A percentile compares a stretch with the other conserved stretches of the same genome.
These are phyloP conservation scores for Hermaeophaga mercurialis DNA, from an alignment of 2,888 invertebrate species.

Conservation along the genomic window DNA sequence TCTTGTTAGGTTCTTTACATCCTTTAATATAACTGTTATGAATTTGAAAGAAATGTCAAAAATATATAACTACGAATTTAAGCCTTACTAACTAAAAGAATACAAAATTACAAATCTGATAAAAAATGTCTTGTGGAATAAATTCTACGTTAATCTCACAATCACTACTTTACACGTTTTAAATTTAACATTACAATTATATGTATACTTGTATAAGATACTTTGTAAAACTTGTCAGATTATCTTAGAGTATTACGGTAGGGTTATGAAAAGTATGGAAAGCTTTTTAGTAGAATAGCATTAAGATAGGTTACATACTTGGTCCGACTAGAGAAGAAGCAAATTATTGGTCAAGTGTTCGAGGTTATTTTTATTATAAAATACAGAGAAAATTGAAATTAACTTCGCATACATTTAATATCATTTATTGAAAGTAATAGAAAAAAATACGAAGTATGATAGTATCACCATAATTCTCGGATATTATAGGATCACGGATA, in stretches of 20 bases:
- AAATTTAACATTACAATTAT: not conserved
- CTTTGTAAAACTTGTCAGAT: conserved; percentile 9
- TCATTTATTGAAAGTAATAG: too few species aligned
- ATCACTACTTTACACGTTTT: too few species aligned
- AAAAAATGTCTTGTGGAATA: too few species aligned
- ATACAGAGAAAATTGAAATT: not conserved
- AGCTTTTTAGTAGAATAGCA: conserved; percentile 23
- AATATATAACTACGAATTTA: not conserved
- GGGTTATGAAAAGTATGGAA: conserved; percentile 40
- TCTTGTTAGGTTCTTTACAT: too few species aligned
- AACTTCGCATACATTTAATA: too few species aligned
- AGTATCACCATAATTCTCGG: not conserved
- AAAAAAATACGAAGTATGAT: not conserved
- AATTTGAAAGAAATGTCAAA: too few species aligned
- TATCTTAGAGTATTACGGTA: conserved; percentile 26
- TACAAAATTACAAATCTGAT: too few species aligned
- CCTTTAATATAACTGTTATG: too few species aligned
- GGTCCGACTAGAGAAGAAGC: conserved; percentile 36
- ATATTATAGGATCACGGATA: too few species aligned
- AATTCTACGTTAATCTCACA: too few species aligned
- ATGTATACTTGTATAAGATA: not conserved
- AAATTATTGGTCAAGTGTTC: conserved; percentile 18
- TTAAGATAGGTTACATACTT: conserved; percentile 23
- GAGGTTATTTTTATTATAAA: not conserved
- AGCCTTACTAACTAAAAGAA: too few species aligned